Percentiles rank a stretch among this genome's conserved stretches.
Conservation (phyloP, 2,113 vertebrate species). For the Panthera uncia region DNA sequence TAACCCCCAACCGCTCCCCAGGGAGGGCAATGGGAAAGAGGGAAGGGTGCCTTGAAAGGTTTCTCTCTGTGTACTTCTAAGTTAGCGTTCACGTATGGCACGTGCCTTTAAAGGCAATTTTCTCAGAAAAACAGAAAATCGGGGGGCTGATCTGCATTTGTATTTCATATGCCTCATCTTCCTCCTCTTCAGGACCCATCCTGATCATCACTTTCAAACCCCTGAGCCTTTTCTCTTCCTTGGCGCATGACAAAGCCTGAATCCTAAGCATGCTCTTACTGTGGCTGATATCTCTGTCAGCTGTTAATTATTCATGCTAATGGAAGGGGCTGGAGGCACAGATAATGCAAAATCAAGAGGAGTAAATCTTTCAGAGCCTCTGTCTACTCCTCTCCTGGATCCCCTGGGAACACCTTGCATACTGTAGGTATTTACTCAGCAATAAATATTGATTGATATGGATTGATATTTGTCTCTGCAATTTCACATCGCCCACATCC, state of each 20-base stretch:
- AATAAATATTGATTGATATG: conserved; percentile 70
- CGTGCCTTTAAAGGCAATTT: conserved; percentile 46
- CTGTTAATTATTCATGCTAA: conserved; percentile 81
- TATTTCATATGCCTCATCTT: conserved; percentile 36
- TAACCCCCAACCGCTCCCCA: neutral
- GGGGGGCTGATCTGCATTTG: neutral
- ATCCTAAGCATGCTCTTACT: conserved; percentile 61
- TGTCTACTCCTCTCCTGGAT: conserved; percentile 34
- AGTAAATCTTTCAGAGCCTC: conserved; percentile 70
- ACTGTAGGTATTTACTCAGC: conserved; percentile 73
- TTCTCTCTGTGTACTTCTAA: conserved; percentile 31
- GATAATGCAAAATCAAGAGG: conserved; percentile 74
- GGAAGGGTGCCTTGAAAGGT: neutral
- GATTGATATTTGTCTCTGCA: conserved; percentile 68
- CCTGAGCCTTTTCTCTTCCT: conserved; percentile 59
- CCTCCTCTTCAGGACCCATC: neutral
- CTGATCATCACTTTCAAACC: conserved; percentile 41
- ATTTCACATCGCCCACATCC: conserved; percentile 45
- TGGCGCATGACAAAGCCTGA: conserved; percentile 54
- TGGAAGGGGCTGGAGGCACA: conserved; percentile 72
- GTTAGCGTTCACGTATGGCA: neutral
- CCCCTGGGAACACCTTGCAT: conserved; percentile 58
- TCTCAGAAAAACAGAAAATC: conserved; percentile 45
- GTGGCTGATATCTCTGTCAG: conserved; percentile 59
- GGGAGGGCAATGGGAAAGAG: neutral